phyloP scores from a whole-genome alignment of 2,797 vertebrate species.

The Rhinogobio ventralis region DNA sequence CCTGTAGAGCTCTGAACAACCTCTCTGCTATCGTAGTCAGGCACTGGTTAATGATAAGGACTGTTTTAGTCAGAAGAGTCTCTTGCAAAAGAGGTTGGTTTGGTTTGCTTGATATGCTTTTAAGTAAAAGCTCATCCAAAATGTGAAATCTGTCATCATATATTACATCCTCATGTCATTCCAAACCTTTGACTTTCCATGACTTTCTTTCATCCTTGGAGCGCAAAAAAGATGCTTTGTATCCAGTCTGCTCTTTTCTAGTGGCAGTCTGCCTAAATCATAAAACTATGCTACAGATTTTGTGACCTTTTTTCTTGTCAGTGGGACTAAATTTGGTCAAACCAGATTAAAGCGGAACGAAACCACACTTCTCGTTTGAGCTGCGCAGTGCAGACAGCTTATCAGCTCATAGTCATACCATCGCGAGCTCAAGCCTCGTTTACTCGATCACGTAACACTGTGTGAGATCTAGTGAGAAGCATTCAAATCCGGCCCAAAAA shows the following conservation, averaged over 20 bases:
- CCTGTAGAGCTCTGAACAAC: conserved; percentile 37
- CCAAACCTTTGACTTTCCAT: not conserved
- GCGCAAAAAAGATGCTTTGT: not conserved
- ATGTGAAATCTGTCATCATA: not conserved
- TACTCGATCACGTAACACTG: too few relatives aligned
- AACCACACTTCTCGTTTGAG: too few relatives aligned
- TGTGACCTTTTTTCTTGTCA: too few relatives aligned
- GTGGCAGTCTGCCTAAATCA: not conserved
- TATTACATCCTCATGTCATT: not conserved
- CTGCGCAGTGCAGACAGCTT: too few relatives aligned
- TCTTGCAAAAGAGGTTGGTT: conserved; percentile 15
- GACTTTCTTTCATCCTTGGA: not conserved
- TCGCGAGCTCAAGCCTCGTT: too few relatives aligned
- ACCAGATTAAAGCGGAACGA: too few relatives aligned
- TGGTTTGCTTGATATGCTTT: conserved; percentile 11
- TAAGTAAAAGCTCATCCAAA: not conserved
- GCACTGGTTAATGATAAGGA: conserved; percentile 31
- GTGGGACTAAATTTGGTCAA: too few relatives aligned
- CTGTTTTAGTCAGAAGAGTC: conserved; percentile 13
- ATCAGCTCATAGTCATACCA: too few relatives aligned
- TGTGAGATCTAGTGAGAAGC: too few relatives aligned
- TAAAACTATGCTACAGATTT: not conserved
- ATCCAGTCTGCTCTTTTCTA: not conserved
- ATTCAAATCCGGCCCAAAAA: too few relatives aligned
- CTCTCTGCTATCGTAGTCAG: conserved; percentile 34